Conservation (phyloP, 1,140 invertebrate genomes). For the Drosophila teissieri region DNA sequence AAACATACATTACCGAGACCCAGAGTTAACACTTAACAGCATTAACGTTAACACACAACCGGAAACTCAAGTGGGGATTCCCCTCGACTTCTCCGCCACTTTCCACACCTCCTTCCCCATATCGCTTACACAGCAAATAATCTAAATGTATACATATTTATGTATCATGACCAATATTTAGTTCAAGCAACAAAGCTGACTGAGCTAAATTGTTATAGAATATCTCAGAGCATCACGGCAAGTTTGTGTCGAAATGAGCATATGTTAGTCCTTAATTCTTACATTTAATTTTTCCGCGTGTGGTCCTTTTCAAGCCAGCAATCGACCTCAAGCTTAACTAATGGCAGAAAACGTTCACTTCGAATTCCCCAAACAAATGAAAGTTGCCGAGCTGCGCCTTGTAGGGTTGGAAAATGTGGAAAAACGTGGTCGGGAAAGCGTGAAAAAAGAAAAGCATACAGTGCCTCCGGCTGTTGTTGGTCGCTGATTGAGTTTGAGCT, state of each 20-base stretch:
- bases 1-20: constrained; percentile 77
- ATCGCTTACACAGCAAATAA: background rate
- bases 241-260: too few relatives aligned
- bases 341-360: constrained; percentile 67
- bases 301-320: background rate
- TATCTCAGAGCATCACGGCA: too few relatives aligned
- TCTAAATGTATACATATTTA: too few relatives aligned
- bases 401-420: background rate
- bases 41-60: constrained; percentile 67
- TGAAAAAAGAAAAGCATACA: constrained; percentile 27
- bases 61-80: constrained; percentile 17
- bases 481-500: constrained; percentile 38
- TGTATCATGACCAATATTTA: too few relatives aligned
- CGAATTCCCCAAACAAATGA: constrained; percentile 76
- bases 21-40: constrained; percentile 77
- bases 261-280: too few relatives aligned
- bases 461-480: constrained; percentile 19
- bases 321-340: constrained; percentile 47
- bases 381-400: constrained; percentile 36
- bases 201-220: too few relatives aligned
- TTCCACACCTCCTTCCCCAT: background rate
- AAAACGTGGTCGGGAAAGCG: constrained; percentile 3
- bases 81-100: background rate
- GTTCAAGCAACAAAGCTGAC: background rate
- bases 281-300: constrained; percentile 1